Evolutionary conservation across 2,888 invertebrate species (phyloP), one percentile per base, ranked within the genome.

Genomic region (Pristionchus maxplancki): DNA sequence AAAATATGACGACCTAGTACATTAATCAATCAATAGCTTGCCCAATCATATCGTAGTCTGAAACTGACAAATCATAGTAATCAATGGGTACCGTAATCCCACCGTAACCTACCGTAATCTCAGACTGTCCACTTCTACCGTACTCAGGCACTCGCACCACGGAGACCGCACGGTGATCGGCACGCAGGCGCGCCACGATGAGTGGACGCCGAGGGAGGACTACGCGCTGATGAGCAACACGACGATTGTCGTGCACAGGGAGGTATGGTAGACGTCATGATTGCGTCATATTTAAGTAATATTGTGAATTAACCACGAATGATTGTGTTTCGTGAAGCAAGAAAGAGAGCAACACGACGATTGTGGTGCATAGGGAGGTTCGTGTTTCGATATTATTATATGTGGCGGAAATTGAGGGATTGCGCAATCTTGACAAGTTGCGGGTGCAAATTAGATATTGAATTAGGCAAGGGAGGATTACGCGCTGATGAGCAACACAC

Each of bases 121-220:
- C 44, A n/a, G n/a, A n/a, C n/a, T n/a, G n/a, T n/a, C n/a, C n/a
- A n/a, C n/a, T n/a, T n/a, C n/a, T n/a, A n/a, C n/a, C n/a, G n/a
- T n/a, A n/a, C n/a, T 28, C 85, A 85, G 85, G 34, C 85, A 85
- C 64, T 64, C 62, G 1, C 85, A 85, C 64, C 85, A 85, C 85
- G 64, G 85, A 13, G 64, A 85, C 53, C 34, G 34, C 20, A 11
- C 34, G 34, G 64, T 64, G 62, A 48, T 85, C 15, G 85, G 64
- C 9, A 85, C 85, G n/a, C n/a, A 85, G 85, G 62, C 28, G 15
- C 40, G 85, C 1, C 85, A 85, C 44, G 85, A 85, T 17, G 62
- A 62, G 24, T 85, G 85, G 85, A 85, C 62, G 24, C 85, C 85
- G 20, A 62, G 31, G 11, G 17, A 37, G 40, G 64, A 62, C 6